Percentiles rank a stretch among this genome's conserved stretches.
These are phyloP conservation scores for Porites evermanni DNA, from an alignment of 92 coral and sea anemone species.

Conservation along the genomic window DNA sequence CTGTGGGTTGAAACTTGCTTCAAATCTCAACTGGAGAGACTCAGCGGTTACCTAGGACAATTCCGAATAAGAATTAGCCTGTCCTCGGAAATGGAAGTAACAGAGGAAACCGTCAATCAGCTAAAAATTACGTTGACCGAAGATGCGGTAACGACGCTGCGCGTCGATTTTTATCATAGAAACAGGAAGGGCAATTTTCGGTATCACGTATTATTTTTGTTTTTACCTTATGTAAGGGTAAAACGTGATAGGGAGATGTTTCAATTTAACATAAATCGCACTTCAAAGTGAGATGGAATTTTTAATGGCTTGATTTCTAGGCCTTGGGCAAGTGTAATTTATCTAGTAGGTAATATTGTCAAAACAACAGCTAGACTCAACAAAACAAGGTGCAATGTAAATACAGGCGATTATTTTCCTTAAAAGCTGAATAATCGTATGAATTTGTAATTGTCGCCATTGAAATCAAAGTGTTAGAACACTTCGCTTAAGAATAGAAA, in stretches of 20 bases:
- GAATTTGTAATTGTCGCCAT: constrained; percentile 22
- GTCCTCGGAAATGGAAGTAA: not conserved
- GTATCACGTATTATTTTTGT: not conserved
- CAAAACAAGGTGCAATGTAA: constrained; percentile 23
- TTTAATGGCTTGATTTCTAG: constrained; percentile 11
- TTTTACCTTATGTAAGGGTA: not conserved
- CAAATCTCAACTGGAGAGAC: not conserved
- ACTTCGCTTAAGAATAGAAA: not conserved
- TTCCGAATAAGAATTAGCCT: no score
- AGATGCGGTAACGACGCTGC: not conserved
- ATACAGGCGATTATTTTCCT: constrained; percentile 22
- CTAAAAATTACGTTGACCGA: not conserved
- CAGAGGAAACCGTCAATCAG: not conserved
- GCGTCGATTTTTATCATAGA: not conserved
- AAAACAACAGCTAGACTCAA: constrained; percentile 29
- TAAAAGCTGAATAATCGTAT: constrained; percentile 35
- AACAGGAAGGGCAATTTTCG: not conserved
- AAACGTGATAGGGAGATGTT: not conserved
- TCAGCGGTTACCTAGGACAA: not conserved
- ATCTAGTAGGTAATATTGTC: constrained; percentile 20
- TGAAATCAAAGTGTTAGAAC: constrained; percentile 17
- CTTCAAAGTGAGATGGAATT: constrained; percentile 4
- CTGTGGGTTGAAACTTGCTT: not conserved
- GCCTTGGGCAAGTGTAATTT: constrained; percentile 12
- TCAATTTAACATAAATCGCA: constrained; percentile 8